Evolutionary conservation across 2,797 vertebrate species (phyloP).

Genomic region (Premnoplex brunnescens): DNA sequence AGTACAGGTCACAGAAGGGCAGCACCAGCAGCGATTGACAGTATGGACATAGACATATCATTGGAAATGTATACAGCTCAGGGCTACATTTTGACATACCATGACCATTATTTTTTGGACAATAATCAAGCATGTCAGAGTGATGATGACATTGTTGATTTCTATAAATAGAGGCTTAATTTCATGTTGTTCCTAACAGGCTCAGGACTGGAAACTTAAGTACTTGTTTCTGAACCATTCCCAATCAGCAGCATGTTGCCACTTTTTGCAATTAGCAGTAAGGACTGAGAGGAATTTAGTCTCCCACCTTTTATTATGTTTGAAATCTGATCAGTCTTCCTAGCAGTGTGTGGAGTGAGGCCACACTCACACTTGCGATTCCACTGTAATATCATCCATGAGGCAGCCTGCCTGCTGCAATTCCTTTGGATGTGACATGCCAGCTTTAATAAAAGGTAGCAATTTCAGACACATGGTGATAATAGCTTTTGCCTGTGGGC

Average conservation of each 20-base stretch:
- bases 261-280: background rate
- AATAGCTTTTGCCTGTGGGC: constrained; percentile 6
- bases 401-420: background rate
- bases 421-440: background rate
- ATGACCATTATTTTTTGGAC: background rate
- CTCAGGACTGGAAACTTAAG: background rate
- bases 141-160: background rate
- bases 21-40: background rate
- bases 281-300: background rate
- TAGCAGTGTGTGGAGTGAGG: background rate
- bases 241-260: background rate
- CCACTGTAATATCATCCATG: background rate
- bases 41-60: rapidly evolving
- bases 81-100: background rate
- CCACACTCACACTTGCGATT: rapidly evolving
- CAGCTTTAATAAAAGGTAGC: constrained; percentile 2
- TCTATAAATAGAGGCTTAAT: background rate
- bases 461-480: background rate
- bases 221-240: background rate
- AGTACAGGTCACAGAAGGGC: background rate
- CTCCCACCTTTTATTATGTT: background rate
- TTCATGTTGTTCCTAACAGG: background rate
- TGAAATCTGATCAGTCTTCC: constrained; percentile 28
- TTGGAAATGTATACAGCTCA: background rate
- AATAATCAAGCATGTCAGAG: background rate